Base-by-base conservation (phyloP, 2,797 vertebrate genomes). In the Nyctalus aviator region DNA sequence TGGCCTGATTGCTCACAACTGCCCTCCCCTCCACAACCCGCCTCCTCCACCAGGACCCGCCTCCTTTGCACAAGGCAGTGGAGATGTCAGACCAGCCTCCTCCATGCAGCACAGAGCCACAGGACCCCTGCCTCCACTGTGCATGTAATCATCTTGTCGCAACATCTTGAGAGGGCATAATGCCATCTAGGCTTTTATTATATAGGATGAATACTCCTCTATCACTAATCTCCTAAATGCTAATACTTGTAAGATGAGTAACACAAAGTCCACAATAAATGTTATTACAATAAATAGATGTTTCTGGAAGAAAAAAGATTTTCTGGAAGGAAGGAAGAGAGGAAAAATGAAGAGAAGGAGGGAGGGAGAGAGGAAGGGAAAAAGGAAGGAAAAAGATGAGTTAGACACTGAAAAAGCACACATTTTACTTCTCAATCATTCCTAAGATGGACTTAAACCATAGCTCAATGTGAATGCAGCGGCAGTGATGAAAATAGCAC, bases 231-330 rank as follows among this genome's bases (percentile, higher is more conserved):
- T 87, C 69, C 82, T 87, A 66, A 82, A 77, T 50, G 27, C 10
- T 77, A 48, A 84, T 59, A 71, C 25, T 88, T 94, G 55, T 35
- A 77, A 86, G 41, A 32, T n/a, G 6, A 79, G 48, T 75, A 82
- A 17, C 87, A 32, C 12, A 85, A 83, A 77, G 13, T 71, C 82
- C 18, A n/a, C 3, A 94, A 25, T 12, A 62, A 69, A 82, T 83
- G 35, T 32, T 64, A 83, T 85, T 64, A 37, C 0, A 68, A 12
- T 50, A 94, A 94, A 3, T 27, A 93, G 37, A 21, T 72, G 21
- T 84, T 32, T 94, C 55, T 88, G 64, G 32, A 90, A 89, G 72
- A 41, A 62, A 90, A 90, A 91, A 66, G 6, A 77, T 50, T 12
- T 48, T 13, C 13, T 44, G 53, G 1, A 9, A 57, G 41, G 57